Conservation (phyloP, 35 echinoderm and acorn worm species). For the Lytechinus variegatus region DNA sequence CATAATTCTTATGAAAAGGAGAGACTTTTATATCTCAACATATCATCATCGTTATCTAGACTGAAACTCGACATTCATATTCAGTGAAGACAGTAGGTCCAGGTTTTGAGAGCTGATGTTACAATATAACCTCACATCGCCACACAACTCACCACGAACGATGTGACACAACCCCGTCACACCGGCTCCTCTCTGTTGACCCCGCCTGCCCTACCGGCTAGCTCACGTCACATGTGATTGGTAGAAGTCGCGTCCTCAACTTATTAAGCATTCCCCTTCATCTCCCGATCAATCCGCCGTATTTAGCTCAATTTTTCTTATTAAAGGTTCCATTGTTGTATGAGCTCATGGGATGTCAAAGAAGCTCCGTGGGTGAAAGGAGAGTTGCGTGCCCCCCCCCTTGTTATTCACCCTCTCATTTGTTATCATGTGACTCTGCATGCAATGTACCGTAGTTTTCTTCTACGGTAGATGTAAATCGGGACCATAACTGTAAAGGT, state of each 20-base stretch:
- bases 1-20: too few relatives aligned
- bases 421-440: too few relatives aligned
- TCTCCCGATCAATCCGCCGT: constrained; percentile 25
- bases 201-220: constrained; percentile 41
- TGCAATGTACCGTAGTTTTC: too few relatives aligned
- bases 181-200: constrained; percentile 42
- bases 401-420: too few relatives aligned
- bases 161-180: constrained; percentile 11
- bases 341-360: background rate
- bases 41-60: background rate
- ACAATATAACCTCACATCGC: background rate
- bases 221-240: constrained; percentile 50
- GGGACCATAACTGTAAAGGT: too few relatives aligned
- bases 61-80: background rate
- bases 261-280: constrained; percentile 22
- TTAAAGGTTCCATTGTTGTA: constrained; percentile 36
- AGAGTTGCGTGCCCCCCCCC: background rate
- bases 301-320: background rate
- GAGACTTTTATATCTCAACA: too few relatives aligned
- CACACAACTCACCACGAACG: background rate
- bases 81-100: background rate
- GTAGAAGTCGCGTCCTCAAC: constrained; percentile 4
- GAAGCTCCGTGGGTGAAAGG: background rate
- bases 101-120: background rate
- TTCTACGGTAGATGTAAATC: too few relatives aligned